phyloP scores from a whole-genome alignment of 2,888 invertebrate species.

The Platycnemis pennipes region DNA sequence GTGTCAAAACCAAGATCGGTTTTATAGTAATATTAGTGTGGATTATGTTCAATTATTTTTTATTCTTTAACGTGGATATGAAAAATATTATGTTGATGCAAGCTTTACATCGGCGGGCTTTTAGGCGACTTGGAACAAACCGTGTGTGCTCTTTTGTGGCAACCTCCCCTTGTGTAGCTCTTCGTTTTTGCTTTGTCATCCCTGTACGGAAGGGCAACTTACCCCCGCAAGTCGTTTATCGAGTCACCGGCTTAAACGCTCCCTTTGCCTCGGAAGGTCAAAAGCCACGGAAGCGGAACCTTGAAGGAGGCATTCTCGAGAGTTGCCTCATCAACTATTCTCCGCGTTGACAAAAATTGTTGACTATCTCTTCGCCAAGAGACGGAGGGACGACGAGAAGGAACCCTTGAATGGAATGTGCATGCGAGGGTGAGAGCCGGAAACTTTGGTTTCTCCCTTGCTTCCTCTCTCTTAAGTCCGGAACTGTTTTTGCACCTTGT shows the following conservation, averaged over 20 bases:
- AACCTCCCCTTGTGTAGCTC: not conserved
- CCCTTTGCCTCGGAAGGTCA: not conserved
- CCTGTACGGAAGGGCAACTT: not conserved
- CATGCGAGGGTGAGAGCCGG: not conserved
- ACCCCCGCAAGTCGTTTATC: constrained; percentile 17
- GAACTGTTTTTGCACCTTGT: constrained; percentile 30
- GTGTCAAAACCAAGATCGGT: too few species aligned
- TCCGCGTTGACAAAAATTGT: constrained; percentile 2
- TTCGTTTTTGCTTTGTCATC: not conserved
- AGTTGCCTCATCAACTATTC: constrained; percentile 40
- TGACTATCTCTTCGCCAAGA: not conserved
- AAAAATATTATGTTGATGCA: too few species aligned
- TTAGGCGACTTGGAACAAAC: too few species aligned
- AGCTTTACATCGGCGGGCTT: too few species aligned
- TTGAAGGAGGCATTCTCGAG: constrained; percentile 13
- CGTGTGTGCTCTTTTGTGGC: not conserved
- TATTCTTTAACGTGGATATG: too few species aligned
- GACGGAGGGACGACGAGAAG: not conserved
- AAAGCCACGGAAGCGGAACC: not conserved
- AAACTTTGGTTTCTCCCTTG: constrained; percentile 23
- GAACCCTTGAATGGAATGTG: constrained; percentile 10
- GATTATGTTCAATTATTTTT: too few species aligned
- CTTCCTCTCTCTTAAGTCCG: constrained; percentile 14
- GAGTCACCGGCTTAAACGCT: not conserved
- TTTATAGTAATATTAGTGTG: too few species aligned